Evolutionary conservation across 2,113 vertebrate genomes (phyloP).

Genomic region (Aplodontia rufa): DNA sequence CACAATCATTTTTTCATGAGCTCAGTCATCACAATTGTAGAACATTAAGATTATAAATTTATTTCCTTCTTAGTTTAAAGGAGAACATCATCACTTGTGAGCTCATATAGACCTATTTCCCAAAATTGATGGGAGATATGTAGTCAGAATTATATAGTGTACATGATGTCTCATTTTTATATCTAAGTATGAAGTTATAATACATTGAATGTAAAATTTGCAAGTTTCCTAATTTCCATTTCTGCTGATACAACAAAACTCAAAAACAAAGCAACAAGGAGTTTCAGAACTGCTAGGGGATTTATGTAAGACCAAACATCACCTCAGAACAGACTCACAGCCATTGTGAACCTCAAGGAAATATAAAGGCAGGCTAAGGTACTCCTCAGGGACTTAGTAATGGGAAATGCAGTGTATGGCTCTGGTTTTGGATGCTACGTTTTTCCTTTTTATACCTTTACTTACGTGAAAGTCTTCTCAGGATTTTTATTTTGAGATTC

Average conservation of each 20-base stretch:
- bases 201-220: background rate
- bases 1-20: constrained; percentile 70
- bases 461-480: background rate
- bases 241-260: background rate
- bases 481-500: background rate
- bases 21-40: constrained; percentile 12
- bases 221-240: background rate
- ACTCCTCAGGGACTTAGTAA: background rate
- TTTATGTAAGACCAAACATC: background rate
- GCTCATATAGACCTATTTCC: background rate
- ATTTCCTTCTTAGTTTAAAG: constrained; percentile 22
- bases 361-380: background rate
- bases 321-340: background rate
- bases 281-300: background rate
- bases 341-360: background rate
- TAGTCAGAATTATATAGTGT: background rate
- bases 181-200: background rate
- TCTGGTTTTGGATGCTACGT: background rate
- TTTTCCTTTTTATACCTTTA: background rate
- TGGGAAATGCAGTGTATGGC: background rate
- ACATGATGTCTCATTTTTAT: background rate
- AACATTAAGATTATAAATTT: constrained; percentile 58
- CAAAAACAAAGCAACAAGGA: background rate
- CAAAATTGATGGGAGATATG: background rate
- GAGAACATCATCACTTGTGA: constrained; percentile 14